Evolutionary conservation across 2,888 invertebrate species (phyloP).

Genomic region (Drosophila kokeensis): DNA sequence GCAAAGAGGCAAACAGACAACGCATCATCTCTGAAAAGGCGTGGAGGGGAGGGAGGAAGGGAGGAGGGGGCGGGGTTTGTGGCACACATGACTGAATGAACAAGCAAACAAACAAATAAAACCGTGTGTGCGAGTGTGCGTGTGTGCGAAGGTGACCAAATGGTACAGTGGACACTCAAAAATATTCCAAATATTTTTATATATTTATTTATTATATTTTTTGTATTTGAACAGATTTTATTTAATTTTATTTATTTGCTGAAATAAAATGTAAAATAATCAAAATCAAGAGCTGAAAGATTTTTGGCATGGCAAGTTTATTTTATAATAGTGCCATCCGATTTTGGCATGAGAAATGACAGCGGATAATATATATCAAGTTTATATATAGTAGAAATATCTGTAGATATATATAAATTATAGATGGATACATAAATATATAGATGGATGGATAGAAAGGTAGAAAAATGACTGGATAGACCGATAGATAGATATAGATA

Average conservation of each 20-base stretch:
- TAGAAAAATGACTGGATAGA: background rate
- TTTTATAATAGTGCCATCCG: too few species aligned
- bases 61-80: constrained; percentile 5
- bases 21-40: background rate
- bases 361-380: too few species aligned
- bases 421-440: too few species aligned
- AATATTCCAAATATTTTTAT: background rate
- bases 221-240: too few species aligned
- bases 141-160: constrained; percentile 76
- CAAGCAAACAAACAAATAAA: constrained; percentile 75
- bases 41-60: background rate
- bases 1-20: constrained; percentile 73
- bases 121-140: constrained; percentile 28
- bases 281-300: too few species aligned
- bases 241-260: too few species aligned
- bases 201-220: background rate
- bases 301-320: too few species aligned
- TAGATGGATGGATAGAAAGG: background rate
- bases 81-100: constrained; percentile 71
- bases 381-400: too few species aligned
- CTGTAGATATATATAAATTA: too few species aligned
- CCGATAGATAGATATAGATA: fast-evolving
- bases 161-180: constrained; percentile 17
- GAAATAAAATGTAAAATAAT: too few species aligned
- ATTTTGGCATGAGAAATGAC: too few species aligned